Conservation (phyloP, 2,888 invertebrate genomes). For the Leptopilina myrica region DNA sequence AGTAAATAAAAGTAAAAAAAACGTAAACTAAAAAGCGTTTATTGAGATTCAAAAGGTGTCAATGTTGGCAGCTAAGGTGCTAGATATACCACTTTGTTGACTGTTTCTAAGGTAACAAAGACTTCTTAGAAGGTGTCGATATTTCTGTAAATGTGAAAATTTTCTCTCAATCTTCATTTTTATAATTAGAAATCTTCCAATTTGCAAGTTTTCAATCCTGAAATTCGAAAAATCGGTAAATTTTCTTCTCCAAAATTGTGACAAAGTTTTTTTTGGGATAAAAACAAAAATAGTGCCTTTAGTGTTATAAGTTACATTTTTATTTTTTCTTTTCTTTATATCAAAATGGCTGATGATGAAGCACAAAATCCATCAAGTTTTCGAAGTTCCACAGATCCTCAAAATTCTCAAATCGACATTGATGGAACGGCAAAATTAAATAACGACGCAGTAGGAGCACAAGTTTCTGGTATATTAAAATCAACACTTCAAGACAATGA, state of each 20-base stretch:
- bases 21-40: not conserved
- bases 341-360: not conserved
- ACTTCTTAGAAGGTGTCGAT: conserved; percentile 70
- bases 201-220: not conserved
- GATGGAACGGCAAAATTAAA: conserved; percentile 68
- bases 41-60: conserved; percentile 12
- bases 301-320: not conserved
- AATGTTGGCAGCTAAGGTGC: conserved; percentile 11
- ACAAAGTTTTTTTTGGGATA: not conserved
- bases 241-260: not conserved
- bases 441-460: conserved; percentile 74
- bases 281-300: not conserved
- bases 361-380: conserved; percentile 1
- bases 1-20: too few relatives aligned
- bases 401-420: conserved; percentile 12
- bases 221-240: not conserved
- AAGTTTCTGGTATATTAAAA: conserved; percentile 81
- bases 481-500: conserved; percentile 84
- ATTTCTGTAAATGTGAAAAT: conserved; percentile 50
- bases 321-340: not conserved
- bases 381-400: not conserved
- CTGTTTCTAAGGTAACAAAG: conserved; percentile 73
- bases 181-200: conserved; percentile 3
- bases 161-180: conserved; percentile 1
- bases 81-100: conserved; percentile 69